These are phyloP conservation scores for Actinemys pallida DNA, from an alignment of 2,113 vertebrate species.

Conservation along the genomic window DNA sequence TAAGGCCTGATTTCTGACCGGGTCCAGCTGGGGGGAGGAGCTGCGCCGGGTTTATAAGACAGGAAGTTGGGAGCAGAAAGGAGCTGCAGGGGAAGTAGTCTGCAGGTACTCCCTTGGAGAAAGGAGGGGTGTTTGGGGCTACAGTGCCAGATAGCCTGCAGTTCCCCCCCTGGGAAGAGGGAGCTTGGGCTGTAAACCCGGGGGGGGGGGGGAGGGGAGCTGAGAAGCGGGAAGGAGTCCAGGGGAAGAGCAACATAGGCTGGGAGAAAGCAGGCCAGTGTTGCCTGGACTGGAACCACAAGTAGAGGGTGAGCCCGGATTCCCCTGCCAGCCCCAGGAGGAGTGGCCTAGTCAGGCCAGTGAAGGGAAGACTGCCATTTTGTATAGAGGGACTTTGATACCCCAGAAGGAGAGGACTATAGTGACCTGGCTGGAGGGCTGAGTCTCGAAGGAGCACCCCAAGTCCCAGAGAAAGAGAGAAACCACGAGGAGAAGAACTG, in stretches of 20 bases:
- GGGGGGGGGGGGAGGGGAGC: neutral
- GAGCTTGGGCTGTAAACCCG: neutral
- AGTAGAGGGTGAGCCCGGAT: neutral
- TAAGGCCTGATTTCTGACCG: neutral
- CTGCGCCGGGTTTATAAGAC: neutral
- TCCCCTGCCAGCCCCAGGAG: neutral
- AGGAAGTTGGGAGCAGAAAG: neutral
- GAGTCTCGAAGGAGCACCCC: neutral
- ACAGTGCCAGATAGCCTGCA: neutral
- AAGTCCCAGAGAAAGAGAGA: neutral
- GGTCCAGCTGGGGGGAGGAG: fast-evolving
- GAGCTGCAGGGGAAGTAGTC: neutral
- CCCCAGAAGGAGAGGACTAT: neutral
- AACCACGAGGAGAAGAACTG: neutral
- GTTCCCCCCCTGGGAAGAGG: neutral
- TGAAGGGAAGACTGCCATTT: neutral
- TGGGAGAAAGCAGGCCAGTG: neutral
- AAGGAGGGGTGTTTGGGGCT: neutral
- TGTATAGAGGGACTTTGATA: neutral
- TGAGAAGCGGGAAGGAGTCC: neutral
- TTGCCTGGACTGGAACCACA: neutral
- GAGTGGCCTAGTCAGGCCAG: neutral
- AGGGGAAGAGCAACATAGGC: neutral
- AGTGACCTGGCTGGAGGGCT: neutral
- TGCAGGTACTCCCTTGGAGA: neutral